phyloP scores from a whole-genome alignment of 2,888 invertebrate genomes.

The Drosophila mimetica region DNA sequence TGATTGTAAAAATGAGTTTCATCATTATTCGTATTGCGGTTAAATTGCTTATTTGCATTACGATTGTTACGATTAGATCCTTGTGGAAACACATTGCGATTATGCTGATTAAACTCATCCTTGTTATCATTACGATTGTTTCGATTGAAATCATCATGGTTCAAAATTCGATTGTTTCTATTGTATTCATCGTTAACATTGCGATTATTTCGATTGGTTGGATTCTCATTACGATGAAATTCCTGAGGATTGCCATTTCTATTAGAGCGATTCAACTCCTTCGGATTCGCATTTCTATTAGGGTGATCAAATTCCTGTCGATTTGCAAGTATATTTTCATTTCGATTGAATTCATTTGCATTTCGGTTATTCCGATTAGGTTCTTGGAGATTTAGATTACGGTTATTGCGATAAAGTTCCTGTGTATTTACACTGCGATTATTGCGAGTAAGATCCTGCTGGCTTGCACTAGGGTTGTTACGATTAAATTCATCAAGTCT shows the following conservation, averaged over 20 bases:
- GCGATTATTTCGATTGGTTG: conserved; percentile 7
- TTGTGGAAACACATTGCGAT: background rate
- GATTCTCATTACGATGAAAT: background rate
- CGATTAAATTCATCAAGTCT: background rate
- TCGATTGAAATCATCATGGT: background rate
- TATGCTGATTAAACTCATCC: conserved; percentile 1
- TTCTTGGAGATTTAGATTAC: background rate
- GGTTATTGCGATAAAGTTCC: background rate
- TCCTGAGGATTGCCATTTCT: conserved; percentile 2
- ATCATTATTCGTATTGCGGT: background rate
- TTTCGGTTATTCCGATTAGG: background rate
- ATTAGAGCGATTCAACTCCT: conserved; percentile 7
- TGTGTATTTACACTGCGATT: background rate
- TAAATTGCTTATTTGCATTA: background rate
- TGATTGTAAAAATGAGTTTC: background rate
- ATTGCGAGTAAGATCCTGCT: conserved; percentile 3
- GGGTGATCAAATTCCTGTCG: background rate
- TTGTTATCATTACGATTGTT: background rate
- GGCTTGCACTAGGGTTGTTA: background rate
- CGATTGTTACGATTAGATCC: background rate
- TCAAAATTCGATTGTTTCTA: background rate
- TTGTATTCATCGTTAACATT: background rate
- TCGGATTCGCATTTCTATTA: background rate
- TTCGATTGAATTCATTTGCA: background rate
- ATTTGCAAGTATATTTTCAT: background rate